Evolutionary conservation across 2,113 vertebrate genomes (phyloP).

Genomic region (Poeciliopsis turrubarensis): DNA sequence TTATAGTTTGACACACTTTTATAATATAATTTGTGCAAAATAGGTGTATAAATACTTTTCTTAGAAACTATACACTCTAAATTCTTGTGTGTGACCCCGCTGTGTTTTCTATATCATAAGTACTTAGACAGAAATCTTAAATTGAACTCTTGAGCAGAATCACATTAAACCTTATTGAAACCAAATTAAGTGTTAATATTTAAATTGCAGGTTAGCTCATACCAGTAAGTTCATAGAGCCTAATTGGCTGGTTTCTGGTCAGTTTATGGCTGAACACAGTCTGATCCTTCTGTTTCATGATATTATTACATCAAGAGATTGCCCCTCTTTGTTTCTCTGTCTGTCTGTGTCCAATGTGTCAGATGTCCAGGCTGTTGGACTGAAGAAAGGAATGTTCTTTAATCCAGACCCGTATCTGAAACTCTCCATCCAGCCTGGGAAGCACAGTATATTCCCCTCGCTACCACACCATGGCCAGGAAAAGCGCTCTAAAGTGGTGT

Average conservation of each 20-base stretch:
- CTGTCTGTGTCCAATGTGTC: background rate
- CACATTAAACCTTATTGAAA: background rate
- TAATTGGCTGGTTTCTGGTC: background rate
- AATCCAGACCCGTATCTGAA: slow-evolving; percentile 98
- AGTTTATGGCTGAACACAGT: background rate
- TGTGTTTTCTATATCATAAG: background rate
- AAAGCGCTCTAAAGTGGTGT: slow-evolving; percentile 90
- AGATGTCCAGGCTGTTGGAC: slow-evolving; percentile 94
- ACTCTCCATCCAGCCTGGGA: slow-evolving; percentile 97
- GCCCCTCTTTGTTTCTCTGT: background rate
- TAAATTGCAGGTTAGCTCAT: background rate
- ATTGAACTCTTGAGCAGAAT: background rate
- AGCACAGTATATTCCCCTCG: slow-evolving; percentile 96
- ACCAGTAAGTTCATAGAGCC: background rate
- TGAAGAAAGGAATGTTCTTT: slow-evolving; percentile 99
- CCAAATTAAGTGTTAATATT: background rate
- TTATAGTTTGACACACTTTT: too few relatives aligned
- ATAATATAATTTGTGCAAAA: background rate
- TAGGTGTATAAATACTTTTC: background rate
- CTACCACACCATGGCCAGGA: slow-evolving; percentile 97
- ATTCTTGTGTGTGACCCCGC: background rate
- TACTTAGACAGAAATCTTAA: background rate
- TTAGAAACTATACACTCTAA: background rate
- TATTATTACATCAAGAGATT: too few relatives aligned
- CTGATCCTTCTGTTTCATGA: background rate